Evolutionary conservation across 2,113 vertebrate species (phyloP), one percentile per base, ranked within the genome.

Genomic region (Columbina picui): DNA sequence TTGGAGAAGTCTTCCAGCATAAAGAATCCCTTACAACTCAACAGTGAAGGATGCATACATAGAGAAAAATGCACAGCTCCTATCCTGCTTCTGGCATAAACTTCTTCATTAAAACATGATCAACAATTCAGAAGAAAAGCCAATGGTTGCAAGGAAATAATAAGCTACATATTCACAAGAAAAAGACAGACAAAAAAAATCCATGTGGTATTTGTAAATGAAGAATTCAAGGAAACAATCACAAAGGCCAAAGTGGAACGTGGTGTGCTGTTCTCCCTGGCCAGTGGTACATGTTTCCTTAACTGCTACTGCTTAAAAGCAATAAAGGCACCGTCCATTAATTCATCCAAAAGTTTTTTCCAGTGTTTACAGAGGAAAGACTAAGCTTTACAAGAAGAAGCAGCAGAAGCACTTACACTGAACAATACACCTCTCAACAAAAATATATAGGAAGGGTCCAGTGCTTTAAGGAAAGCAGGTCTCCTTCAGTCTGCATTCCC

Each of bases 191-290:
- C 22, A 50, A 26, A 41, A 78, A 70, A 70, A 79, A 80, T 41
- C 19, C 4, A 39, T 10, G 3, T 0, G 0, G 29, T 18, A 69
- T 50, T 50, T 80, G 13, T 41, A 77, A 86, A 20, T 21, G 9
- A 81, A 55, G 39, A 76, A 64, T 69, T 91, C 26, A 38, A 52
- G 32, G 27, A 78, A 67, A 55, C 38, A 65, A 74, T 23, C 52
- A 74, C 55, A 81, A 84, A 77, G 23, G 9, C 20, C 47, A 13
- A 81, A 57, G 7, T 22, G 12, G 9, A 71, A 80, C 25, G 17
- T 17, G 18, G 15, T 30, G 1, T 30, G 18, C n/a, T 60, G 8
- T 20, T 77, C 45, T 74, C 63, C 38, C 16, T 6, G 4, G 23
- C 23, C 70, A 45, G 26, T 74, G 9, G 12, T 43, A 22, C 39